Conservation (phyloP, 2,888 invertebrate species). For the Tetranychus piercei region DNA sequence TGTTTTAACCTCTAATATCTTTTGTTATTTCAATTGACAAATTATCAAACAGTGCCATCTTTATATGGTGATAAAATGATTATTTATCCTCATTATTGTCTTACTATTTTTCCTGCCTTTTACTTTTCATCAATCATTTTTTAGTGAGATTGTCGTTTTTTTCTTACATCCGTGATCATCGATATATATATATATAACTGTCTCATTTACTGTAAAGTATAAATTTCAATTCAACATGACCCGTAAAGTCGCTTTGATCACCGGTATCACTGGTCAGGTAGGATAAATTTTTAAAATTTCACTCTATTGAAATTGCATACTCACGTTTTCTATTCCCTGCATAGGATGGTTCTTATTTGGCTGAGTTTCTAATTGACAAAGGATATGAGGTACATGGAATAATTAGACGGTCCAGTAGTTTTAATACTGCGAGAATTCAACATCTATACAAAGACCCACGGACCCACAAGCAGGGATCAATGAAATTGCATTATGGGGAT, state of each 20-base stretch:
- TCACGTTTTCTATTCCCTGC: conserved; percentile 28
- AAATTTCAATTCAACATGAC: not conserved
- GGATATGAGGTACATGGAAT: conserved; percentile 89
- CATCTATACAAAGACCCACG: conserved; percentile 82
- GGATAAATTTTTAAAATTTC: not conserved
- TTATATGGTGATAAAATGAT: too few relatives aligned
- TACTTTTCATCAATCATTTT: too few relatives aligned
- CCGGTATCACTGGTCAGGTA: conserved; percentile 95
- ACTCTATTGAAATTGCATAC: not conserved
- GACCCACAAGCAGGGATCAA: conserved; percentile 52
- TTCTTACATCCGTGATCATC: not conserved
- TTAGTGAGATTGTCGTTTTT: not conserved
- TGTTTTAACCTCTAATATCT: too few relatives aligned
- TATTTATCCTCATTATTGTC: too few relatives aligned
- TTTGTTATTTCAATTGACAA: too few relatives aligned
- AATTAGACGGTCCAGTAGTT: conserved; percentile 76
- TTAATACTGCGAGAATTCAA: conserved; percentile 87
- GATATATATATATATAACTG: not conserved
- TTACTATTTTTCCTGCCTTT: too few relatives aligned
- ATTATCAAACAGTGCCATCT: too few relatives aligned
- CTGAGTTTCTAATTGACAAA: conserved; percentile 75
- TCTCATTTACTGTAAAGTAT: not conserved
- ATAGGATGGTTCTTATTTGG: conserved; percentile 92
- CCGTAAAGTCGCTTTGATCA: conserved; percentile 63
- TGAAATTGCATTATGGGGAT: conserved; percentile 94